Evolutionary conservation across 2,888 invertebrate genomes (phyloP), one percentile per base, ranked within the genome.

Genomic region (Protonemura montana): DNA sequence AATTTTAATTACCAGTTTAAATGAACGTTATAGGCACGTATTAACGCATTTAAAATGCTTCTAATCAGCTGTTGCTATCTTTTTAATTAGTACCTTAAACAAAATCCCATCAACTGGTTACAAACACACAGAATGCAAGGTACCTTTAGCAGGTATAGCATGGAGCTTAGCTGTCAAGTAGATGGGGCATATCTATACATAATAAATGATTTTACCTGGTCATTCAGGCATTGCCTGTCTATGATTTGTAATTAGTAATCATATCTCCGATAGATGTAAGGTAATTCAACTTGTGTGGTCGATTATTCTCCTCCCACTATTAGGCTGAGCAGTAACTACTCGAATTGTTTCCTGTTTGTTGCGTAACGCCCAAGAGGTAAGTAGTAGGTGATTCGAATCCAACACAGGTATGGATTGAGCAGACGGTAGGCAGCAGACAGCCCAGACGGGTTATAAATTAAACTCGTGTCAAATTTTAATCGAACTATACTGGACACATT

Each of bases 241-340:
- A 59, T 59, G 59, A 59, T 59, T 59, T 59, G 59, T 59, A 59
- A 59, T 59, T 59, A 59, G 59, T 59, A 59, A 59, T 59, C 59
- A 59, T 59, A 59, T 59, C 59, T 59, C 59, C 3, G 13, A 10
- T 59, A 59, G 59, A 59, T 59, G 59, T 13, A 10, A 21, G 59
- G 16, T 59, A 59, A 59, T 21, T 59, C 59, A 59, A 59, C 59
- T 59, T 59, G 59, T 59, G 59, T 59, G 59, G 59, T 59, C 59
- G 59, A 59, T 59, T 13, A 59, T 59, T 7, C 59, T 21, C 59
- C 59, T 21, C 59, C 59, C 59, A 59, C 59, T 59, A 59, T 21
- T 59, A 59, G 59, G 16, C 21, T 21, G 3, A 59, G 59, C 59
- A 59, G 59, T 59, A 16, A 59, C 59, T 21, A 59, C 59, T 59